Base-by-base conservation (phyloP, 2,797 vertebrate species). In the Darevskia mixta region DNA sequence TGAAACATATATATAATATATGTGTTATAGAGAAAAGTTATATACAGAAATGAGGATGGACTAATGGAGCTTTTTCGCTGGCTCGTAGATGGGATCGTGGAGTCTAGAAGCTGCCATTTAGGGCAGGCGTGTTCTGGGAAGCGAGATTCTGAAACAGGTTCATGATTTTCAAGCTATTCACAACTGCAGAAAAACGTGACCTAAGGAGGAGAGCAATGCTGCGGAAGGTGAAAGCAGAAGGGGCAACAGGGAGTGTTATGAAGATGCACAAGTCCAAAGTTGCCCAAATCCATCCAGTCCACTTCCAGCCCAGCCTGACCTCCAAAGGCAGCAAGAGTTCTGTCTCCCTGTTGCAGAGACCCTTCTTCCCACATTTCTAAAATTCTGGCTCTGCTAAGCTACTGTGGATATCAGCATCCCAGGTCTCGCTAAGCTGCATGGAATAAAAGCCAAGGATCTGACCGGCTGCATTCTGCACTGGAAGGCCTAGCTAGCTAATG, bases 1-100 rank as follows among this genome's bases (percentile, higher is more conserved):
- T 61, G 71, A 87, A 87, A 90, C 86, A 85, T 90, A 90, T 90
- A 87, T 90, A 90, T 90, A 87, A 87, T 84, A 85, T 87, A 85
- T 90, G 89, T 81, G 86, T 87, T 81, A 85, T 55, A 81, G 86
- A 85, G 86, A 87, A 73, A 84, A 49, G 82, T 73, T 87, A 87
- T 90, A 35, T 87, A 87, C 89, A 90, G 61, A 64, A 64, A 81
- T 55, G 71, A 78, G 23, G 61, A 81, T 76, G 78, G 9, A n/a
- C 58, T n/a, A 76, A 81, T 41, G 25, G 35, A 41, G 55, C 38
- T 38, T 78, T 38, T 77, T 69, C 32, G 27, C 64, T 73, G 32
- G 25, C n/a, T 41, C 2, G 3, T 35, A 25, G 7, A 29, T 35
- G 35, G 78, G 79, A n/a, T 18, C 27, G 77, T 75, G 78, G 71